Evolutionary conservation across 2,113 vertebrate genomes (phyloP).

Genomic region (Romanogobio albipinnatus): DNA sequence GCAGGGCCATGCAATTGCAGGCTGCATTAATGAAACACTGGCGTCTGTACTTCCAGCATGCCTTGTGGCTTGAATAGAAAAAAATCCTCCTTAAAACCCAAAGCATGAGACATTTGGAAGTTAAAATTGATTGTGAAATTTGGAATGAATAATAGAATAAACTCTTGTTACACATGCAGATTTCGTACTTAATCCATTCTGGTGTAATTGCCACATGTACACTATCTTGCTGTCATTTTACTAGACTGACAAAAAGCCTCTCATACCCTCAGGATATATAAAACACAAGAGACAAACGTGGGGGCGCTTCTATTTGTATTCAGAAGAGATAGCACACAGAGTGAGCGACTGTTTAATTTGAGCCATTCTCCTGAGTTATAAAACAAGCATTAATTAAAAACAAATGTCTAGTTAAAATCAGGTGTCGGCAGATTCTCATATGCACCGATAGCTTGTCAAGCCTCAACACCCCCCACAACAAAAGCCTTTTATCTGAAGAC

Average conservation of each 20-base stretch:
- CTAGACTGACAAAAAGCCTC: slow-evolving; percentile 24
- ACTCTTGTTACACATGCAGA: slow-evolving; percentile 25
- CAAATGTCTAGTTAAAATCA: slow-evolving; percentile 39
- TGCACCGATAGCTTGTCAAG: slow-evolving; percentile 57
- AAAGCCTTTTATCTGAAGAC: slow-evolving; percentile 63
- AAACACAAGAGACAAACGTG: slow-evolving; percentile 32
- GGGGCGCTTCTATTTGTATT: slow-evolving; percentile 53
- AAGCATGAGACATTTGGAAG: background rate
- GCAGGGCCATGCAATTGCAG: background rate
- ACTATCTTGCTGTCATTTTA: slow-evolving; percentile 14
- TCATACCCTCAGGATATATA: slow-evolving; percentile 40
- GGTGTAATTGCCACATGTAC: slow-evolving; percentile 45
- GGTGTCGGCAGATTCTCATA: slow-evolving; percentile 43
- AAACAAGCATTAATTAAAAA: slow-evolving; percentile 53
- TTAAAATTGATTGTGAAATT: slow-evolving; percentile 21
- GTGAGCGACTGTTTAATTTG: slow-evolving; percentile 48
- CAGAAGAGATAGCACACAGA: slow-evolving; percentile 45
- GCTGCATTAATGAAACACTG: slow-evolving; percentile 37
- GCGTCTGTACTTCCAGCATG: slow-evolving; percentile 21
- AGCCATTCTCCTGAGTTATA: slow-evolving; percentile 53
- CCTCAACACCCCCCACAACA: slow-evolving; percentile 63
- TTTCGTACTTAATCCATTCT: slow-evolving; percentile 17
- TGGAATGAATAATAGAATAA: slow-evolving; percentile 30
- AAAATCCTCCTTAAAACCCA: slow-evolving; percentile 13
- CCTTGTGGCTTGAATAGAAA: slow-evolving; percentile 22